Evolutionary conservation across 2,888 invertebrate species (phyloP).

Genomic region (Dyspetes luteomarginatus): DNA sequence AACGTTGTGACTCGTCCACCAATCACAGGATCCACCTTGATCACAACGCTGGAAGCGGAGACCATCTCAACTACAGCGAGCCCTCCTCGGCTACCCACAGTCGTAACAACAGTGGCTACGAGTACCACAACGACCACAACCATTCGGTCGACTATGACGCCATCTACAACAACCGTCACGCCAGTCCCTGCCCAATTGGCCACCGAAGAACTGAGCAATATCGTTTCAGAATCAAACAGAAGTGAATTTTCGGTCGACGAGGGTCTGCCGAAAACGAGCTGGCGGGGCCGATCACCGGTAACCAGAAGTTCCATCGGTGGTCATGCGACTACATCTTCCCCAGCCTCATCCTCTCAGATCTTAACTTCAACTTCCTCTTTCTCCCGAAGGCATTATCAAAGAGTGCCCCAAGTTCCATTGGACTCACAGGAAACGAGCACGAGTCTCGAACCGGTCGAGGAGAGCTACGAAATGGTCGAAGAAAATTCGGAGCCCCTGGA

Average conservation of each 20-base stretch:
- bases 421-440: conserved; percentile 70
- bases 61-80: conserved; percentile 57
- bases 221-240: conserved; percentile 85
- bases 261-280: conserved; percentile 84
- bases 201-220: conserved; percentile 83
- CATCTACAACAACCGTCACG: conserved; percentile 69
- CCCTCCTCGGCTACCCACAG: conserved; percentile 69
- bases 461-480: conserved; percentile 76
- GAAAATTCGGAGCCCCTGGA: conserved; percentile 75
- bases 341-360: conserved; percentile 37
- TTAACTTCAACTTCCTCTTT: conserved; percentile 5
- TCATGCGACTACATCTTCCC: conserved; percentile 47
- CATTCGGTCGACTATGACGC: conserved; percentile 32
- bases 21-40: conserved; percentile 57
- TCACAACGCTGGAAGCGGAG: conserved; percentile 49
- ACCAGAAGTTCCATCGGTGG: conserved; percentile 72
- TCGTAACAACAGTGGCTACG: conserved; percentile 80
- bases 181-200: conserved; percentile 74
- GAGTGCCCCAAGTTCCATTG: too few relatives aligned
- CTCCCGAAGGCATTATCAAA: conserved; percentile 17
- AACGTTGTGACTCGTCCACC: conserved; percentile 71
- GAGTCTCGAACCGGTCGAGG: conserved; percentile 76
- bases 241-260: conserved; percentile 86
- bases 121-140: conserved; percentile 39
- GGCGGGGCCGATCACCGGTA: conserved; percentile 73